Percentiles rank a stretch among this genome's conserved stretches.
phyloP scores from a whole-genome alignment of 2,888 invertebrate species.

The Margaritifera margaritifera region DNA sequence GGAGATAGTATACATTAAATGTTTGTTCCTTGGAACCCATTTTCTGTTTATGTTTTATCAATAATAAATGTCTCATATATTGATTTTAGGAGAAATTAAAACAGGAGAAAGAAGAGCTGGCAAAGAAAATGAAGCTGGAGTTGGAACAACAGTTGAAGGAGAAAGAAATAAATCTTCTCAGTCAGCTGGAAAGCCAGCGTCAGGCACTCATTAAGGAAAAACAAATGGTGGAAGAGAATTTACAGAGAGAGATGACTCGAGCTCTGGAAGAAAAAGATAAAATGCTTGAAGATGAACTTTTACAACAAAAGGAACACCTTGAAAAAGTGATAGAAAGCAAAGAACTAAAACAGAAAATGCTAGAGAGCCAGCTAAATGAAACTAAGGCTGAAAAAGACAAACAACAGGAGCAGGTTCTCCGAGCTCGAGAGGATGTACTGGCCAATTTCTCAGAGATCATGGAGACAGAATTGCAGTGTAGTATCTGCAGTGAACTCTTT shows the following conservation, averaged over 20 bases:
- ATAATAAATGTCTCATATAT: background rate
- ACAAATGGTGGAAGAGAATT: conserved; percentile 60
- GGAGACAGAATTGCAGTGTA: conserved; percentile 81
- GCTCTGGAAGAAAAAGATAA: conserved; percentile 74
- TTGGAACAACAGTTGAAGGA: conserved; percentile 78
- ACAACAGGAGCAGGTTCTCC: conserved; percentile 54
- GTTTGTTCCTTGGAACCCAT: too few relatives aligned
- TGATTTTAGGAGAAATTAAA: conserved; percentile 48
- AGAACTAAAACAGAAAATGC: conserved; percentile 61
- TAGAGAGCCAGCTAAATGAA: conserved; percentile 62
- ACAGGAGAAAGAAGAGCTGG: conserved; percentile 74
- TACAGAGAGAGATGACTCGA: conserved; percentile 77
- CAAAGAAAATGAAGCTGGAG: conserved; percentile 73
- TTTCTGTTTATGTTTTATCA: background rate
- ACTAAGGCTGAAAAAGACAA: conserved; percentile 58
- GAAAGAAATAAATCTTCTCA: conserved; percentile 42
- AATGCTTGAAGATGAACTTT: conserved; percentile 51
- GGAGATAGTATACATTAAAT: too few relatives aligned
- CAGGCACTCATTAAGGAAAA: conserved; percentile 47
- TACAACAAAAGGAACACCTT: conserved; percentile 45
- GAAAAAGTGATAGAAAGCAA: conserved; percentile 57
- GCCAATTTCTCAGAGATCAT: conserved; percentile 66
- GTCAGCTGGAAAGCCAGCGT: conserved; percentile 45
- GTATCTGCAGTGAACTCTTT: conserved; percentile 84
- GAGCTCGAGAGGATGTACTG: conserved; percentile 60